Conservation (phyloP, 1,140 invertebrate species). For the Chlorops oryzae region DNA sequence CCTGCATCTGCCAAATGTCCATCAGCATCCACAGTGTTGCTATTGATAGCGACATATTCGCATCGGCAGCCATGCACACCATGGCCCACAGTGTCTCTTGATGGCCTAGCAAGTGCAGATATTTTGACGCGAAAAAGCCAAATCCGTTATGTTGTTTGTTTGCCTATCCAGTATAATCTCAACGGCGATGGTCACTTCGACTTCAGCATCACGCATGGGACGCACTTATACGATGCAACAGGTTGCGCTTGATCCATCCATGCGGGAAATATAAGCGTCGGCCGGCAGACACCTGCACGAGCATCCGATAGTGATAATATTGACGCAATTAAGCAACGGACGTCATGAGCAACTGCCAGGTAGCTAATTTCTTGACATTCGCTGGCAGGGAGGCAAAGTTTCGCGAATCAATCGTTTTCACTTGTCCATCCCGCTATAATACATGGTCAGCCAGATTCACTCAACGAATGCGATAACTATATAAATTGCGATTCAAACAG, state of each 20-base stretch:
- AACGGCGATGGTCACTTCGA: constrained; percentile 75
- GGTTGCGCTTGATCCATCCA: constrained; percentile 78
- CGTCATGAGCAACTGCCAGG: constrained; percentile 75
- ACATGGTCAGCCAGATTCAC: too few species aligned
- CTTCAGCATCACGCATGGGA: constrained; percentile 70
- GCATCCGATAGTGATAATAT: constrained; percentile 68
- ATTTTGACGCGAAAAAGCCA: constrained; percentile 77
- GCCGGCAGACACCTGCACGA: constrained; percentile 63
- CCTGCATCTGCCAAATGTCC: not conserved
- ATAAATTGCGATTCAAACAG: too few species aligned
- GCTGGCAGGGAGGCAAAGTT: constrained; percentile 77
- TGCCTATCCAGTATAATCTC: constrained; percentile 70
- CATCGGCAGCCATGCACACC: constrained; percentile 8
- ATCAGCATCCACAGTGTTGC: not conserved
- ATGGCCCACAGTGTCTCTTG: constrained; percentile 16
- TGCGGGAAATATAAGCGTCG: constrained; percentile 70
- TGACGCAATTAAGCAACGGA: constrained; percentile 73
- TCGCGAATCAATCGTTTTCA: constrained; percentile 79
- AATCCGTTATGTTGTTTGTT: constrained; percentile 61
- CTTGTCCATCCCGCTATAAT: constrained; percentile 78
- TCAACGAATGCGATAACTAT: too few species aligned
- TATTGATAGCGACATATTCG: constrained; percentile 1
- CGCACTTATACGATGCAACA: constrained; percentile 70
- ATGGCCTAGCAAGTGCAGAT: constrained; percentile 55
- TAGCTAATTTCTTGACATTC: constrained; percentile 77